Percentiles rank a stretch among this genome's conserved stretches.
Evolutionary conservation across 1,140 invertebrate genomes (phyloP).

Genomic region (Dolichoris vasculosae): DNA sequence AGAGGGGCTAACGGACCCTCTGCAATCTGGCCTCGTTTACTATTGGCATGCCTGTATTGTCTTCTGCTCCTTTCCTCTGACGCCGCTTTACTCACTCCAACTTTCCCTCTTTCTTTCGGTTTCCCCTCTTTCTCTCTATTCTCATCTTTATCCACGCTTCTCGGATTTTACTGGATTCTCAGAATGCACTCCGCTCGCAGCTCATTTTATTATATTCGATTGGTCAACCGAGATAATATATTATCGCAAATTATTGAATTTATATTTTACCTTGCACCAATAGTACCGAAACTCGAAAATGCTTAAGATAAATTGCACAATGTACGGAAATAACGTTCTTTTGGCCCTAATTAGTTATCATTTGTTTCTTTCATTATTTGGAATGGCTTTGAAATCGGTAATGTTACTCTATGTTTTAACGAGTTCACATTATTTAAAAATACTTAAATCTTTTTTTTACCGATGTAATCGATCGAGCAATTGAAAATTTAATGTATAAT

Average conservation of each 20-base stretch:
- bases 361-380: no score
- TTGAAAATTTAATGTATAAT: no score
- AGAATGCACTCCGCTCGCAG: not conserved
- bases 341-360: no score
- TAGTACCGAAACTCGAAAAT: not conserved
- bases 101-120: not conserved
- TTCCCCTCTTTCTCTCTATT: not conserved
- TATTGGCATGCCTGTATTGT: constrained; percentile 50
- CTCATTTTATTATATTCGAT: not conserved
- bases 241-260: not conserved
- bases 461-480: no score
- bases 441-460: no score
- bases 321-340: no score
- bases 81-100: not conserved
- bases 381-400: no score
- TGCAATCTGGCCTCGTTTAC: constrained; percentile 46
- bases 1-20: not conserved
- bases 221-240: no score
- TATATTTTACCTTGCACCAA: not conserved
- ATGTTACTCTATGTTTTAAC: no score
- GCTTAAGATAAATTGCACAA: no score
- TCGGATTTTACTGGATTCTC: not conserved
- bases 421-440: no score
- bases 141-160: not conserved
- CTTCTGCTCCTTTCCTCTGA: constrained; percentile 13